These are phyloP conservation scores for Antedon mediterranea DNA, from an alignment of 53 echinoderm and acorn worm genomes.

Conservation along the genomic window DNA sequence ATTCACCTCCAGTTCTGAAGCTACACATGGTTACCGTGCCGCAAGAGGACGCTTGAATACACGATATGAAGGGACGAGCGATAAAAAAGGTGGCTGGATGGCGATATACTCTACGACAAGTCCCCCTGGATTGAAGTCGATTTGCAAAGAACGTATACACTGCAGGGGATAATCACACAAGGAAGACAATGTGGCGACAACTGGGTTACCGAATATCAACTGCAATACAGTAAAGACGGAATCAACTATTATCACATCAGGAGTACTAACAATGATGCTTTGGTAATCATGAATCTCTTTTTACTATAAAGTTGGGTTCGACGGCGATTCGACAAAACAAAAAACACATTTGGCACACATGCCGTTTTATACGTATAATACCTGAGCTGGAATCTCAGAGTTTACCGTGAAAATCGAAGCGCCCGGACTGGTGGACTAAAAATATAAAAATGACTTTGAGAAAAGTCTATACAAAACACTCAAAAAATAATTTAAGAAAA, in stretches of 20 bases:
- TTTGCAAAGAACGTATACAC: not conserved
- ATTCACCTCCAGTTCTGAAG: not conserved
- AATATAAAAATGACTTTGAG: too few species aligned
- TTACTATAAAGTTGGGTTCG: too few species aligned
- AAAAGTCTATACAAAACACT: too few species aligned
- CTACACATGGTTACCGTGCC: not conserved
- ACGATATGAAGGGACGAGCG: not conserved
- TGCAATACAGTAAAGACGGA: not conserved
- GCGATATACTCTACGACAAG: not conserved
- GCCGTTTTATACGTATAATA: too few species aligned
- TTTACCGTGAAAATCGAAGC: too few species aligned
- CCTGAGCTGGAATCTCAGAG: too few species aligned
- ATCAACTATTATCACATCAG: not conserved
- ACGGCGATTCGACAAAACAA: too few species aligned
- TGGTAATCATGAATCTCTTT: too few species aligned
- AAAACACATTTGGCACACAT: too few species aligned
- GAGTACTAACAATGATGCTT: too few species aligned
- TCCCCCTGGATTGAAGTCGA: not conserved
- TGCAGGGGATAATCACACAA: not conserved
- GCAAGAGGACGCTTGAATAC: not conserved
- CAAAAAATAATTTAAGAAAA: too few species aligned
- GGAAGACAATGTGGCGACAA: not conserved
- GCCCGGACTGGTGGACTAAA: too few species aligned
- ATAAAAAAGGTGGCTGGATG: not conserved
- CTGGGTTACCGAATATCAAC: not conserved